A percentile compares a stretch with the other conserved stretches of the same genome.
Conservation (phyloP, 2,113 vertebrate genomes). For the Myxocyprinus asiaticus region DNA sequence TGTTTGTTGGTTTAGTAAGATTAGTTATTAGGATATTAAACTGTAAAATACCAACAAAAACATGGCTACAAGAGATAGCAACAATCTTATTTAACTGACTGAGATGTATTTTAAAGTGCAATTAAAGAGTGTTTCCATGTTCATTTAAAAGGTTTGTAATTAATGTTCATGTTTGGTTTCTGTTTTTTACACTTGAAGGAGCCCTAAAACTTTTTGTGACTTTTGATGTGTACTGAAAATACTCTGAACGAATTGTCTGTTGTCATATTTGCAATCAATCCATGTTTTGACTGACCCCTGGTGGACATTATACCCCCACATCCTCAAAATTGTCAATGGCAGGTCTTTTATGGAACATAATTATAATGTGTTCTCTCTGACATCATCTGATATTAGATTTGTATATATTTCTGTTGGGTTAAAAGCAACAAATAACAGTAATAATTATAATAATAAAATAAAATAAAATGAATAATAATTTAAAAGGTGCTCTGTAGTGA, state of each 20-base stretch:
- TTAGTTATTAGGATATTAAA: slow-evolving; percentile 14
- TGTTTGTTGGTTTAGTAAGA: neutral
- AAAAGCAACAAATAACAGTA: slow-evolving; percentile 1
- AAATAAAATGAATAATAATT: neutral
- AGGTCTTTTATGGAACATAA: slow-evolving; percentile 8
- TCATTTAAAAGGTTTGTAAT: slow-evolving; percentile 37
- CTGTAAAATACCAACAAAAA: slow-evolving; percentile 9
- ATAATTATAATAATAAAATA: too few relatives aligned
- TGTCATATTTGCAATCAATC: slow-evolving; percentile 3
- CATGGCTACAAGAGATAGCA: neutral
- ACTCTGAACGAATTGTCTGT: slow-evolving; percentile 3
- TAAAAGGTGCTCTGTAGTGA: slow-evolving; percentile 10
- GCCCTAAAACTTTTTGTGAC: slow-evolving; percentile 23
- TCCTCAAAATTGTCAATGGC: neutral
- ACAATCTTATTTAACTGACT: slow-evolving; percentile 27
- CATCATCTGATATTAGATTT: neutral
- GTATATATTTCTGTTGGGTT: neutral
- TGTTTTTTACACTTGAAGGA: slow-evolving; percentile 16
- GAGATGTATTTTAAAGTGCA: slow-evolving; percentile 45
- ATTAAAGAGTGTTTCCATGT: slow-evolving; percentile 42
- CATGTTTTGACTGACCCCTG: slow-evolving; percentile 51
- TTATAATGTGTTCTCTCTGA: slow-evolving; percentile 5
- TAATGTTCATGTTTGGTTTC: slow-evolving; percentile 10
- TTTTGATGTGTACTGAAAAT: slow-evolving; percentile 29
- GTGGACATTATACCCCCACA: slow-evolving; percentile 39